A percentile compares a stretch with the other conserved stretches of the same genome.
phyloP scores from a whole-genome alignment of 2,113 vertebrate genomes.

The Theropithecus gelada region DNA sequence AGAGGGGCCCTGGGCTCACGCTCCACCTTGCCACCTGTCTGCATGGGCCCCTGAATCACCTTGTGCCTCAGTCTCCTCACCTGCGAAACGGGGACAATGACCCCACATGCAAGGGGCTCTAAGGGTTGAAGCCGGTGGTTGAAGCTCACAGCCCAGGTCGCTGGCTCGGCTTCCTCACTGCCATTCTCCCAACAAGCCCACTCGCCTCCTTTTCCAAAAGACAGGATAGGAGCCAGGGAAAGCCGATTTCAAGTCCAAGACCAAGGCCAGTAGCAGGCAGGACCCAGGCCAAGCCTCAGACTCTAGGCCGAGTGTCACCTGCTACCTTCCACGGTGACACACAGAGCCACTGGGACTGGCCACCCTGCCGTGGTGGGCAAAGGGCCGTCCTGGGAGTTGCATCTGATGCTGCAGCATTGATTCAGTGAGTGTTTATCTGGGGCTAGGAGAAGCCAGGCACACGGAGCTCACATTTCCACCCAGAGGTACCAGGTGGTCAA shows the following conservation, averaged over 20 bases:
- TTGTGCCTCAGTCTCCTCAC: not conserved
- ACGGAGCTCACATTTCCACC: accelerated
- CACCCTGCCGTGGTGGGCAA: accelerated
- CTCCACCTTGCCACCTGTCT: not conserved
- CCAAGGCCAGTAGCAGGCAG: not conserved
- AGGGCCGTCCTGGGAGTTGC: accelerated
- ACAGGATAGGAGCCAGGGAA: no score
- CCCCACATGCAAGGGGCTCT: not conserved
- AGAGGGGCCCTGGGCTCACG: not conserved
- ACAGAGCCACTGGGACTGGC: accelerated
- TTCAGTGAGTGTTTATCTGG: accelerated
- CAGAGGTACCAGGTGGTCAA: accelerated
- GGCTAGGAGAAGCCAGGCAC: not conserved
- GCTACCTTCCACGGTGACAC: not conserved
- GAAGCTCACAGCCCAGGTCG: accelerated
- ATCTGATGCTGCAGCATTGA: accelerated
- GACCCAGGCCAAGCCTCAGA: not conserved
- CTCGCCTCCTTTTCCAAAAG: not conserved
- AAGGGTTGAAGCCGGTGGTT: not conserved
- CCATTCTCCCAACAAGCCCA: not conserved
- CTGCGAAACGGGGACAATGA: not conserved
- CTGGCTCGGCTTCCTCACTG: accelerated
- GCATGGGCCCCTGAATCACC: not conserved
- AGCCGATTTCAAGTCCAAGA: accelerated
- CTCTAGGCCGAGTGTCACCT: not conserved